Conservation (phyloP, 2,797 vertebrate species). For the Microctenopoma lineatum region DNA sequence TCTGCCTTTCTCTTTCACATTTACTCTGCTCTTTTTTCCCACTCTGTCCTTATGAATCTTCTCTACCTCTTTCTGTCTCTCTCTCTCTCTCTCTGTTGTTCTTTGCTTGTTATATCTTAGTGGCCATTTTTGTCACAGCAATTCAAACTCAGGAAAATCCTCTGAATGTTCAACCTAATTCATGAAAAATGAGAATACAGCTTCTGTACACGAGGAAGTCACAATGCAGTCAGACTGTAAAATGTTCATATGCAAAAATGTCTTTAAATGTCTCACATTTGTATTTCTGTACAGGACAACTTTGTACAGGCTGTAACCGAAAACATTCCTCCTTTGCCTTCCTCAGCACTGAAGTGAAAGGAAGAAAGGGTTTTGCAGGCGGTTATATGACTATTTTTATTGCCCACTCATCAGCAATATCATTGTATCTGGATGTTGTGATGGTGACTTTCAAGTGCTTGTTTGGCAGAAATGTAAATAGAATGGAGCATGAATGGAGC, state of each 20-base stretch:
- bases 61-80: slow-evolving; percentile 64
- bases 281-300: slow-evolving; percentile 92
- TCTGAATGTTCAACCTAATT: slow-evolving; percentile 99
- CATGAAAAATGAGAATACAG: slow-evolving; percentile 90
- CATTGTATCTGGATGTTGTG: slow-evolving; percentile 90
- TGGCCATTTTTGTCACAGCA: slow-evolving; percentile 94
- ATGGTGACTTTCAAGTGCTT: slow-evolving; percentile 88
- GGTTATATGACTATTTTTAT: slow-evolving; percentile 79
- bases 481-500: slow-evolving; percentile 88
- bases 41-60: slow-evolving; percentile 58
- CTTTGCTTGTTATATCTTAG: slow-evolving; percentile 80
- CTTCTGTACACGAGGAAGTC: slow-evolving; percentile 91
- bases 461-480: slow-evolving; percentile 87
- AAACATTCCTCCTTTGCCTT: slow-evolving; percentile 98
- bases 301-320: slow-evolving; percentile 86
- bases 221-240: slow-evolving; percentile 92
- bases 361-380: slow-evolving; percentile 78
- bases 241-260: slow-evolving; percentile 98
- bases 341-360: slow-evolving; percentile 84
- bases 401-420: slow-evolving; percentile 89
- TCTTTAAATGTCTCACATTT: slow-evolving; percentile 90
- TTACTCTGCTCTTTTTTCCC: slow-evolving; percentile 38
- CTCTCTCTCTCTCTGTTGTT: slow-evolving; percentile 53
- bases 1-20: slow-evolving; percentile 47
- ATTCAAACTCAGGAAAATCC: slow-evolving; percentile 98